These are phyloP conservation scores for Drosophila vallismaia DNA, from an alignment of 2,888 invertebrate species.

Conservation along the genomic window DNA sequence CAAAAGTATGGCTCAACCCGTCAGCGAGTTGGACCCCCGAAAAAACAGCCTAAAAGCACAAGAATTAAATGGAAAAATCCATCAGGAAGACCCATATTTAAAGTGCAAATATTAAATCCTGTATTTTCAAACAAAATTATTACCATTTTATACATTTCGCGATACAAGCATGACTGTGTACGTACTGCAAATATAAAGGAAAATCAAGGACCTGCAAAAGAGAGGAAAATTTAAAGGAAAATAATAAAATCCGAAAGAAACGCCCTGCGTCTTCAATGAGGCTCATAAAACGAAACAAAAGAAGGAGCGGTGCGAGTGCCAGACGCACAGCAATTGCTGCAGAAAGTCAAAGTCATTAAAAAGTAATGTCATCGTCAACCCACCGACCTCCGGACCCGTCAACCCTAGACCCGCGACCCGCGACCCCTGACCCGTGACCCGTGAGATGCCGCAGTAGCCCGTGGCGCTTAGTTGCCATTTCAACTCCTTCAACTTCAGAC, in stretches of 20 bases:
- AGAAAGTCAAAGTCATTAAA: conserved; percentile 81
- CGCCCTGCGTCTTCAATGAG: conserved; percentile 44
- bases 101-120: background rate
- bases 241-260: conserved; percentile 32
- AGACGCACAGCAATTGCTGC: conserved; percentile 68
- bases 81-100: background rate
- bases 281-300: conserved; percentile 51
- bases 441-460: conserved; percentile 26
- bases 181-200: background rate
- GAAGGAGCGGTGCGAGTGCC: conserved; percentile 23
- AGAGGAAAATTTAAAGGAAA: conserved; percentile 13
- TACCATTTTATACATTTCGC: background rate
- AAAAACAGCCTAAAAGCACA: background rate
- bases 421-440: background rate
- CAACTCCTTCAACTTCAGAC: conserved; percentile 65
- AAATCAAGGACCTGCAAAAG: conserved; percentile 14
- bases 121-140: background rate
- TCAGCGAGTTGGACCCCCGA: background rate
- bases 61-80: background rate
- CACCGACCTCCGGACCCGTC: conserved; percentile 5
- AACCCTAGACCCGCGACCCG: conserved; percentile 3
- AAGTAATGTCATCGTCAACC: conserved; percentile 78
- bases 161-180: background rate
- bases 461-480: conserved; percentile 47
- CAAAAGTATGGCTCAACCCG: background rate